Evolutionary conservation across 2,797 vertebrate species (phyloP), one percentile per base, ranked within the genome.

Genomic region (Acestrorhynchus altus): DNA sequence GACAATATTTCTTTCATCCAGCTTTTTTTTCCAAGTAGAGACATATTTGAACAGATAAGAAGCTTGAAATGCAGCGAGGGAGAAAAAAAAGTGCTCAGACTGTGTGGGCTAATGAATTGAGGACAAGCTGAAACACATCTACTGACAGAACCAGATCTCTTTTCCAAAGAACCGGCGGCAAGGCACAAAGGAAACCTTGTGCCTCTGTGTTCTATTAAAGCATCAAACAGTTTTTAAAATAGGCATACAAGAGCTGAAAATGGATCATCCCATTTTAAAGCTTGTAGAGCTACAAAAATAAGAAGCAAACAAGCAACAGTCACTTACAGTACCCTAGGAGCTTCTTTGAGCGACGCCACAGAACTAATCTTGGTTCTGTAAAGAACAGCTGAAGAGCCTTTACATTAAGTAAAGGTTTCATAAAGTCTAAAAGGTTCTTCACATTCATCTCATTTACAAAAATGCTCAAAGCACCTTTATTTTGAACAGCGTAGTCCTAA

Each of bases 51-150:
- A 81, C 35, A 66, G 72, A 75, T 81, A 61, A 68, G 54, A 76
- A 44, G 59, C 4, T 16, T 65, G 69, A 40, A 63, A 40, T 80
- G 77, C 24, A 66, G 35, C 28, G 63, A 76, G 42, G 42, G 74
- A 22, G 52, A 22, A 12, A 39, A 77, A 75, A 69, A 39, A 47
- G 42, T 69, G 78, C 75, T 80, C 68, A 78, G 76, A 60, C 42
- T 67, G 63, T 69, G 78, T 74, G 67, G 56, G 81, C 68, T 78
- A 84, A 83, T 68, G 63, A 78, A 74, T 22, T 5, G 52, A 52
- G 73, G 71, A 79, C 84, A 77, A 72, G 84, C 65, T 76, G 56
- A 57, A 84, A 82, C 84, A 84, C 79, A 83, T 75, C 67, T 42
- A 35, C 44, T 39, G 57, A 24, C 15, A 40, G 64, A 12, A 8